These are phyloP conservation scores for Plectrocnemia conspersa DNA, from an alignment of 1,140 invertebrate genomes.

Conservation along the genomic window DNA sequence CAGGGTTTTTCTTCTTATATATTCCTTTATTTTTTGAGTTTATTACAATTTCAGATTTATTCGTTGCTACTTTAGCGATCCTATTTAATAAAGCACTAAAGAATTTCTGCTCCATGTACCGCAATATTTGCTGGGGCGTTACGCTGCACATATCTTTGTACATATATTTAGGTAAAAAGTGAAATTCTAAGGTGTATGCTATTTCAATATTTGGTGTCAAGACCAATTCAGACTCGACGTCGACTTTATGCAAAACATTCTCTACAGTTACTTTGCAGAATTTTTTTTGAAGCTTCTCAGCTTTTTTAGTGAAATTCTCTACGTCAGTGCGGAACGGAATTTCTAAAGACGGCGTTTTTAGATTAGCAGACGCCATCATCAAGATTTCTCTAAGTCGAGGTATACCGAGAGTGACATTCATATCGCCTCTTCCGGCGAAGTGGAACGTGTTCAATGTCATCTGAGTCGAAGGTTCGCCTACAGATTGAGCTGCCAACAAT, in stretches of 20 bases:
- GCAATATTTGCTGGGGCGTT: constrained; percentile 64
- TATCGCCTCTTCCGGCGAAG: constrained; percentile 98
- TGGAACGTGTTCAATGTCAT: constrained; percentile 99
- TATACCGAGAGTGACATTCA: constrained; percentile 99
- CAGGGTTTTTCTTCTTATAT: constrained; percentile 44
- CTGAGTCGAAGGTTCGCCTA: constrained; percentile 98
- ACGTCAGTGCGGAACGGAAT: constrained; percentile 68
- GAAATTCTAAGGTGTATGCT: constrained; percentile 59
- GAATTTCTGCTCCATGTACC: constrained; percentile 62
- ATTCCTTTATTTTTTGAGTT: constrained; percentile 38
- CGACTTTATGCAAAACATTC: constrained; percentile 73
- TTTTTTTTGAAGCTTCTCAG: constrained; percentile 64
- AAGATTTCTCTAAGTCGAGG: constrained; percentile 94
- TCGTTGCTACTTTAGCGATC: constrained; percentile 43
- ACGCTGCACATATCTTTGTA: constrained; percentile 70
- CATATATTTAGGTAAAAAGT: constrained; percentile 66
- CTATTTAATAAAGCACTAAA: constrained; percentile 58
- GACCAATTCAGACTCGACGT: constrained; percentile 60
- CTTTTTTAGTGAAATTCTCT: constrained; percentile 53
- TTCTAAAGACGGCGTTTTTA: constrained; percentile 96
- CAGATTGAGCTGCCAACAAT: constrained; percentile 88
- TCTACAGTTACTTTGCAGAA: constrained; percentile 72
- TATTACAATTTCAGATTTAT: constrained; percentile 23
- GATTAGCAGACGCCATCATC: constrained; percentile 87
- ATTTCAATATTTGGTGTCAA: constrained; percentile 52